Evolutionary conservation across 2,797 vertebrate genomes (phyloP).

Genomic region (Valencia hispanica): DNA sequence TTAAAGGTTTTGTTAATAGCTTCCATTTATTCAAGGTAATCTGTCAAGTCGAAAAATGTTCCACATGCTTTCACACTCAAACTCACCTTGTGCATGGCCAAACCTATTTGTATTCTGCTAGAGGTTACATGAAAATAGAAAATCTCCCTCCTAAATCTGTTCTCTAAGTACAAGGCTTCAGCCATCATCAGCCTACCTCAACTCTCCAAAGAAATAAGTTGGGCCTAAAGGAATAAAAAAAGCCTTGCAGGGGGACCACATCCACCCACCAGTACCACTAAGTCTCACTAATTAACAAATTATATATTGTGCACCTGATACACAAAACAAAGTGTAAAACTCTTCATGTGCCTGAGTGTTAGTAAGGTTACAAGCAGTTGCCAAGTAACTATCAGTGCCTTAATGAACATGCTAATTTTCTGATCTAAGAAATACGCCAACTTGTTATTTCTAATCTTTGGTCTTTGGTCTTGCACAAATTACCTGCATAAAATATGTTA

Average conservation of each 20-base stretch:
- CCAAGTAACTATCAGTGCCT: slow-evolving; percentile 22
- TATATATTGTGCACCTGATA: slow-evolving; percentile 4
- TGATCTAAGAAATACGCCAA: slow-evolving; percentile 5
- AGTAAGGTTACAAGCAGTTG: slow-evolving; percentile 14
- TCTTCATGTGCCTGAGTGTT: neutral
- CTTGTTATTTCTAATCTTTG: slow-evolving; percentile 6
- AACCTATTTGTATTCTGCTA: neutral
- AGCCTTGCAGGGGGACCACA: neutral
- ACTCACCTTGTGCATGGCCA: neutral
- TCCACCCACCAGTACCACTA: neutral
- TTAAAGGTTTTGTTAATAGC: slow-evolving; percentile 25
- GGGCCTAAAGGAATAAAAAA: neutral
- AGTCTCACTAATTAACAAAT: slow-evolving; percentile 10
- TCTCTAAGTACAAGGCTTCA: neutral
- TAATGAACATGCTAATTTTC: slow-evolving; percentile 4
- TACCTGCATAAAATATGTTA: neutral
- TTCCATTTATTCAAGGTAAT: slow-evolving; percentile 10
- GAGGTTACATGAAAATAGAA: neutral
- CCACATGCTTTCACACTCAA: neutral
- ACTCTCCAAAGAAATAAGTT: neutral
- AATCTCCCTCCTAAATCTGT: neutral
- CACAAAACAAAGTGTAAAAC: slow-evolving; percentile 22
- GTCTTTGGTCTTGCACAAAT: neutral
- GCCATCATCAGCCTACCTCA: neutral
- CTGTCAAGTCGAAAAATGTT: neutral